Conservation (phyloP, 2,888 invertebrate genomes). For the Hypena proboscidalis region DNA sequence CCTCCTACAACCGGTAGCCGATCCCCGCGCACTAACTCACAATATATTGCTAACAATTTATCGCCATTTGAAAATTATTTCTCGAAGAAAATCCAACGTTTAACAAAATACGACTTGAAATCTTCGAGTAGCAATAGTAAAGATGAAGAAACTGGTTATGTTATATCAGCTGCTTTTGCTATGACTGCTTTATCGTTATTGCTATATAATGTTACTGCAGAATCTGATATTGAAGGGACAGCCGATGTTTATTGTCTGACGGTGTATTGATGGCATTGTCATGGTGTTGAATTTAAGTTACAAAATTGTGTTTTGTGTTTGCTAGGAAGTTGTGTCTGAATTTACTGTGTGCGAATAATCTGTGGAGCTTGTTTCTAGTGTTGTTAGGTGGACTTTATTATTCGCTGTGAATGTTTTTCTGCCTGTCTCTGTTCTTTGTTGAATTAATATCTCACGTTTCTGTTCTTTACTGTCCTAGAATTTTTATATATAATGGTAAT, state of each 20-base stretch:
- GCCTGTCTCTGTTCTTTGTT: too few species aligned
- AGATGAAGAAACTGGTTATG: slow-evolving; percentile 15
- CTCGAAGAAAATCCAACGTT: slow-evolving; percentile 61
- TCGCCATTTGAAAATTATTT: slow-evolving; percentile 66
- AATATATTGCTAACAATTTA: slow-evolving; percentile 69
- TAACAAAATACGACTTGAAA: slow-evolving; percentile 42
- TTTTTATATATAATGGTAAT: too few species aligned
- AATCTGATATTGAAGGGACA: slow-evolving; percentile 45
- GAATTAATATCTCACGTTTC: too few species aligned
- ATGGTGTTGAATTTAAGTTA: slow-evolving; percentile 20
- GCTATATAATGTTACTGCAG: slow-evolving; percentile 44
- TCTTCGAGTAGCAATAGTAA: slow-evolving; percentile 20
- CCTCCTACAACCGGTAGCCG: slow-evolving; percentile 56
- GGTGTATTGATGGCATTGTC: slow-evolving; percentile 32
- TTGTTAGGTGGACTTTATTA: too few species aligned
- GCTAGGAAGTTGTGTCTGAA: too few species aligned
- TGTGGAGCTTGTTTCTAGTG: too few species aligned
- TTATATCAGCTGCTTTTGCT: slow-evolving; percentile 18
- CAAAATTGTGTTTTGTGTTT: slow-evolving; percentile 4
- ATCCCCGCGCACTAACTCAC: slow-evolving; percentile 45
- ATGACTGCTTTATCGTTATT: slow-evolving; percentile 51
- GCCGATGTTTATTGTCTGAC: slow-evolving; percentile 32
- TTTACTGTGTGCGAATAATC: too few species aligned
- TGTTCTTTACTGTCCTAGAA: too few species aligned
- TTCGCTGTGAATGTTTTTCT: too few species aligned